phyloP scores from a whole-genome alignment of 1,140 invertebrate species.

The Schlechtendalia chinensis region DNA sequence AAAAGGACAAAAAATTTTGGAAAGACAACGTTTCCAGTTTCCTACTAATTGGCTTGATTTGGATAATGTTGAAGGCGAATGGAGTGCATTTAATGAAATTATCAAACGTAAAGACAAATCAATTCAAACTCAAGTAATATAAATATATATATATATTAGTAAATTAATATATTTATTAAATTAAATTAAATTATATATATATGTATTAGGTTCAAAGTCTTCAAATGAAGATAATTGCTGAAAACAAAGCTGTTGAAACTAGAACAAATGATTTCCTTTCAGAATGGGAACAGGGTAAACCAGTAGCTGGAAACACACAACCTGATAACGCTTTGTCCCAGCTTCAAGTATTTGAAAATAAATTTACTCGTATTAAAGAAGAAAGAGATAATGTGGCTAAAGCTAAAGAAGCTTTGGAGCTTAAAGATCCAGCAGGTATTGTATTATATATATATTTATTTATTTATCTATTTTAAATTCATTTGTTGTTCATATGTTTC shows the following conservation, averaged over 20 bases:
- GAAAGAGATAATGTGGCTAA: conserved; percentile 97
- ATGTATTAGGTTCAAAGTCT: conserved; percentile 75
- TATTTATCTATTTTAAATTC: too few species aligned
- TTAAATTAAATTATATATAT: conserved; percentile 72
- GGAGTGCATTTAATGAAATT: conserved; percentile 99
- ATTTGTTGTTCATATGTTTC: neutral
- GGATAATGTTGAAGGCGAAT: conserved; percentile 99
- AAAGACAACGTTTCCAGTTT: conserved; percentile 96
- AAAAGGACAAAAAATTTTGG: conserved; percentile 95
- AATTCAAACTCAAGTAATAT: conserved; percentile 87
- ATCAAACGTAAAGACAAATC: conserved; percentile 96
- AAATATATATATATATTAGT: neutral
- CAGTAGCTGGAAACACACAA: conserved; percentile 87
- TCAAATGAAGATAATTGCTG: conserved; percentile 99
- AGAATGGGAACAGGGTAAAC: conserved; percentile 97
- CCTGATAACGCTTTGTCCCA: conserved; percentile 93
- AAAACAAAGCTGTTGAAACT: conserved; percentile 95
- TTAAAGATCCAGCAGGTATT: conserved; percentile 75
- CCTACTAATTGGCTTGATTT: conserved; percentile 95
- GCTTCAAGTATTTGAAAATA: conserved; percentile 88
- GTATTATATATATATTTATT: neutral
- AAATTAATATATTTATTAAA: neutral
- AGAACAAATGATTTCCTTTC: conserved; percentile 87
- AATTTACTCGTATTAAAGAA: conserved; percentile 92
- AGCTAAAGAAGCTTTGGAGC: conserved; percentile 96